Evolutionary conservation across 2,113 vertebrate species (phyloP), one percentile per base, ranked within the genome.

Genomic region (Lipophrys pholis): DNA sequence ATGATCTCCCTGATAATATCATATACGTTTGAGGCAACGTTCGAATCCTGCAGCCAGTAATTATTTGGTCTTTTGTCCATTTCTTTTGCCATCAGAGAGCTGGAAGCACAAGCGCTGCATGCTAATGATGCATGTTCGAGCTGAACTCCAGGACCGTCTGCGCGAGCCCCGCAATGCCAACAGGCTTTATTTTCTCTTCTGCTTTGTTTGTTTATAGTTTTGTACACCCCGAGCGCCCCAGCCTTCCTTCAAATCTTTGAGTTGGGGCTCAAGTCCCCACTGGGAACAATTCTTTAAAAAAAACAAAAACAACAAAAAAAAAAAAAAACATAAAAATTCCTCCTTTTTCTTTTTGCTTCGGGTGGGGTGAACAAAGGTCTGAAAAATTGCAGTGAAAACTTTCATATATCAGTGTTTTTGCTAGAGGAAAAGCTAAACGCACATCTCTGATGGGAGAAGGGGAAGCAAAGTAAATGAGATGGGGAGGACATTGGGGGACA

Each of bases 41-140:
- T 72, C 3, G 6, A 84, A 86, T 85, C 76, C 76, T 48, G 74
- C 82, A 74, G 80, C 74, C 82, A 78, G 78, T 79, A 76, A 84
- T 87, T 74, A 81, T 84, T 87, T 71, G 7, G 64, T 73, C 71
- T 83, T 76, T 84, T 80, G 68, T 88, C 72, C 65, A 7, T 85
- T 83, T 85, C 8, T 72, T 81, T 78, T 58, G 73, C 75, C 82
- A 70, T 89, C 67, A 63, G 72, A 76, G 75, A 81, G 80, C 72
- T 81, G 58, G 78, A 73, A 67, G 80, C 84, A 66, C 81, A 78
- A 79, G 57, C 66, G n/a, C 73, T 76, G 83, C 82, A 90, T 89
- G 83, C 80, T 85, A 87, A 87, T 90, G 81, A 87, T 82, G 82
- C 83, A 85, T 76, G 86, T 83, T 84, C 65, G 78, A 90, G 84